These are phyloP conservation scores for Conger conger DNA, from an alignment of 2,113 vertebrate species.

Conservation along the genomic window DNA sequence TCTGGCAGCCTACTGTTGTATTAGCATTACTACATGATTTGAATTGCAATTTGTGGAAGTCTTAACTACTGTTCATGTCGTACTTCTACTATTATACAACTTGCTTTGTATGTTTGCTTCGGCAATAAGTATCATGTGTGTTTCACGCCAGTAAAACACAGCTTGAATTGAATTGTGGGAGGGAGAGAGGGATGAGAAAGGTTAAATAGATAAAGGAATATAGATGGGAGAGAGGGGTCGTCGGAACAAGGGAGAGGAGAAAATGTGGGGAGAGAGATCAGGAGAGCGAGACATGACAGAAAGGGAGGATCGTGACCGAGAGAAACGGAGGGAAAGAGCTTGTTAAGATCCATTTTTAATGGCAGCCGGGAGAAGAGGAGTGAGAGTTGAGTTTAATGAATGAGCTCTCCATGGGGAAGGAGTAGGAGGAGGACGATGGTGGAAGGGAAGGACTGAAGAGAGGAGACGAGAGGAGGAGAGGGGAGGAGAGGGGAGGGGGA, in stretches of 20 bases:
- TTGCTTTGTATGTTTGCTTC: too few species aligned
- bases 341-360: neutral
- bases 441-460: neutral
- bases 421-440: neutral
- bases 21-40: too few species aligned
- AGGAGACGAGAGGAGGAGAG: constrained; percentile 13
- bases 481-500: neutral
- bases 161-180: too few species aligned
- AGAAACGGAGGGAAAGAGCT: neutral
- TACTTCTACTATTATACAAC: too few species aligned
- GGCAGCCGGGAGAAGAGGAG: neutral
- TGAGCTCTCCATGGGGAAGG: neutral
- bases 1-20: too few species aligned
- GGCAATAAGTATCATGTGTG: too few species aligned
- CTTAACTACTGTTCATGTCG: too few species aligned
- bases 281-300: neutral
- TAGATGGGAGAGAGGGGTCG: neutral
- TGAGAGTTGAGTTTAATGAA: neutral
- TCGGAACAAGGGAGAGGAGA: neutral
- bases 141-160: too few species aligned
- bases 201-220: too few species aligned
- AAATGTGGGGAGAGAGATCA: neutral
- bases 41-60: too few species aligned
- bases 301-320: neutral
- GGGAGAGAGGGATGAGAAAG: too few species aligned